Evolutionary conservation across 2,797 vertebrate species (phyloP), one percentile per base, ranked within the genome.

Genomic region (Pangasius mekongensis): DNA sequence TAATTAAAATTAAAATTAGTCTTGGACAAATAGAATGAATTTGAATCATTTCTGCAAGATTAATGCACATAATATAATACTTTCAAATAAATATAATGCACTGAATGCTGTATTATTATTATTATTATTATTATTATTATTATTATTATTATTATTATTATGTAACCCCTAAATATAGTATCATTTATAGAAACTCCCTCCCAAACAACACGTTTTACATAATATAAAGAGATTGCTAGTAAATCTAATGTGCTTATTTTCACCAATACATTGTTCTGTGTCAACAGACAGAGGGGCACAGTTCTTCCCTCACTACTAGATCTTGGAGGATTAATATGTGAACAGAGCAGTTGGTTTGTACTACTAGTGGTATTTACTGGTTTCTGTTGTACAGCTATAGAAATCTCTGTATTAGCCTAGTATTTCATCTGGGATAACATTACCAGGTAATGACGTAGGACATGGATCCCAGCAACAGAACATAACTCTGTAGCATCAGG

Each of bases 1-100:
- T 86, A 77, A 93, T 95, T 94, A 95, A 96, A 77, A 93, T 95
- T 94, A 95, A 96, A 96, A 94, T 94, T 94, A 91, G 94, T 95
- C 90, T 92, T 94, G 91, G 93, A 94, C 91, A 92, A 91, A 90
- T 66, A 66, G 67, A 80, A 67, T 85, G 88, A 92, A 80, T 90
- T 86, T 87, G 66, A 60, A 86, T 84, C 8, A 43, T 85, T 85
- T 58, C 64, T 84, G n/a, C n/a, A 39, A 74, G 54, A 81, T 33
- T 43, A 43, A 85, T 54, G 47, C 9, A 84, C 64, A 83, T 18
- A 64, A 49, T 27, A n/a, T 76, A 76, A 43, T 83, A 39, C 58
- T 33, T 69, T 67, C 8, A 84, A 84, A 84, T 67, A 33, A 67
- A 84, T 69, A 52, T 54, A 33, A 69, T 24, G n/a, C 62, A 67